Evolutionary conservation across 2,113 vertebrate genomes (phyloP), one percentile per base, ranked within the genome.

Genomic region (Dissostichus mawsoni): DNA sequence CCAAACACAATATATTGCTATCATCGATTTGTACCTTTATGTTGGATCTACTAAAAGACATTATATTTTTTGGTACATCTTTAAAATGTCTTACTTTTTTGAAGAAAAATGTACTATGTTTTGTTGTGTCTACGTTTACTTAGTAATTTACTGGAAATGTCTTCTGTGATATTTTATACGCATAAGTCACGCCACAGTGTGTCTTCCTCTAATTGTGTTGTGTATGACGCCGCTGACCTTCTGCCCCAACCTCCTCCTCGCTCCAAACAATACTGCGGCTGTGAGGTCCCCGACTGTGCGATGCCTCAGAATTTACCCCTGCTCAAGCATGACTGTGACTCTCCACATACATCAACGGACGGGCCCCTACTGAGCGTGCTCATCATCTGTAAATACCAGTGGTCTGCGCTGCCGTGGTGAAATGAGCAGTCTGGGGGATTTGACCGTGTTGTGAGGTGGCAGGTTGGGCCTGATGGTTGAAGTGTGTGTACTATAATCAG

Each of bases 361-460:
- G 56, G 86, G 6, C 85, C 85, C 92, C 91, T 41, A 11, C 84
- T 65, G 93, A 81, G 92, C 83, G 66, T 51, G 85, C 84, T 92
- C 84, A 84, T 93, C 87, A 82, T 80, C 92, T 94, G 92, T 93
- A 93, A 94, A 95, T 94, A 92, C 89, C 92, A 94, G 75, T 90
- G 86, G 84, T 92, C 91, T 80, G 84, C 88, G 58, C 81, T 63
- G 88, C 68, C 7, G 63, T 3, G 82, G 65, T 62, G 53, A 82
- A 90, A 86, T 52, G 87, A 94, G 87, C 89, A 77, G 91, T 85
- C 83, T 90, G 90, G 90, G 92, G 93, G 90, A 86, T 63, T 56
- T 50, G 62, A 78, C 23, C 52, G 8, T 78, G 80, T 71, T 71
- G 65, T 55, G 74, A 75, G 62, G 56, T 77, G 79, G 81, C 86